phyloP scores from a whole-genome alignment of 37 sponge, comb jelly and placozoan genomes.

The Agelas oroides region DNA sequence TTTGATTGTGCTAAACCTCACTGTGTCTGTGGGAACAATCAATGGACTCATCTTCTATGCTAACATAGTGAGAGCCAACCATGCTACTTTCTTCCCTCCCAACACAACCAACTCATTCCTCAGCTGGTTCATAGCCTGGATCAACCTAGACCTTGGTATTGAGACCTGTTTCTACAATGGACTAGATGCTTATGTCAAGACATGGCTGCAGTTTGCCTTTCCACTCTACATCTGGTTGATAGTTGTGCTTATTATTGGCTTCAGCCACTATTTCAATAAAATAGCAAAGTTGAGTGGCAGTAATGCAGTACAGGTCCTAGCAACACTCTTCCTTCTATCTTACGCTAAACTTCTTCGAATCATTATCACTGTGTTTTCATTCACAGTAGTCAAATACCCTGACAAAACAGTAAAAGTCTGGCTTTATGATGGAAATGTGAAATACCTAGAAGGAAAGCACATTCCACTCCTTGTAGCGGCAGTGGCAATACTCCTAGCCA shows the following conservation, averaged over 20 bases:
- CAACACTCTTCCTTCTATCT: constrained; percentile 35
- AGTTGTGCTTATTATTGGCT: neutral
- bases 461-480: neutral
- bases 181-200: neutral
- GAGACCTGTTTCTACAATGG: constrained; percentile 23
- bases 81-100: no score
- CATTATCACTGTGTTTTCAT: constrained; percentile 3
- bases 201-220: constrained; percentile 40
- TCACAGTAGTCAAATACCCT: neutral
- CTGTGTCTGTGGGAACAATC: no score
- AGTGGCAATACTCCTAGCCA: no score
- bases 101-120: constrained; percentile 4
- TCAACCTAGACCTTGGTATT: constrained; percentile 14
- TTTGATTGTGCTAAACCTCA: no score
- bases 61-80: no score
- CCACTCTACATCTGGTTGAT: constrained; percentile 18
- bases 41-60: no score
- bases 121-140: constrained; percentile 8
- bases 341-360: constrained; percentile 35
- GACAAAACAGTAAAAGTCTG: neutral
- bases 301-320: constrained; percentile 36
- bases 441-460: constrained; percentile 12
- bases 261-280: neutral
- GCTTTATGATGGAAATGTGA: constrained; percentile 29
- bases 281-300: neutral